Evolutionary conservation across 2,113 vertebrate genomes (phyloP).

Genomic region (Motacilla tschutschensis): DNA sequence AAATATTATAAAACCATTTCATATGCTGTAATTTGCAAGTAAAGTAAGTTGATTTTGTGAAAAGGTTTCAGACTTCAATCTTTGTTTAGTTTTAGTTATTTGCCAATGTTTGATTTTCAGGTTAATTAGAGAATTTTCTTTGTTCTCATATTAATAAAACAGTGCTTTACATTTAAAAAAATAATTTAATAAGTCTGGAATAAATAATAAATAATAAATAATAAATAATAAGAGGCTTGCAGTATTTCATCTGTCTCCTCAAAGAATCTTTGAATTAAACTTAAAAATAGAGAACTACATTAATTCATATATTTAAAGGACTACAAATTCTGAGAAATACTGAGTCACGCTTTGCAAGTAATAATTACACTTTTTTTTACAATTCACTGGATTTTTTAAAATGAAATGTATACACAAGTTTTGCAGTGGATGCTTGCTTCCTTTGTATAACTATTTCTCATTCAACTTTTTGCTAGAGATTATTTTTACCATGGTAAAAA

Average conservation of each 20-base stretch:
- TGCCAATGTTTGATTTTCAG: background rate
- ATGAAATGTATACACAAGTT: background rate
- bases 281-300: background rate
- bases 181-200: background rate
- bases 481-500: background rate
- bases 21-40: background rate
- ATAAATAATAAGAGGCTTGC: background rate
- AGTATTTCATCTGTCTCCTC: background rate
- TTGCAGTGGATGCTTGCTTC: background rate
- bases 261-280: background rate
- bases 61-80: constrained; percentile 12
- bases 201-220: too few relatives aligned
- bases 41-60: constrained; percentile 42
- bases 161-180: background rate
- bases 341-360: background rate
- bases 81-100: constrained; percentile 10
- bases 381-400: background rate
- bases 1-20: background rate
- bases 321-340: background rate
- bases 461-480: background rate
- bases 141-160: background rate
- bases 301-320: background rate
- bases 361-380: background rate
- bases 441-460: background rate
- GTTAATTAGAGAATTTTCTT: background rate